Evolutionary conservation across 2,113 vertebrate species (phyloP).

Genomic region (Plestiodon gilberti): DNA sequence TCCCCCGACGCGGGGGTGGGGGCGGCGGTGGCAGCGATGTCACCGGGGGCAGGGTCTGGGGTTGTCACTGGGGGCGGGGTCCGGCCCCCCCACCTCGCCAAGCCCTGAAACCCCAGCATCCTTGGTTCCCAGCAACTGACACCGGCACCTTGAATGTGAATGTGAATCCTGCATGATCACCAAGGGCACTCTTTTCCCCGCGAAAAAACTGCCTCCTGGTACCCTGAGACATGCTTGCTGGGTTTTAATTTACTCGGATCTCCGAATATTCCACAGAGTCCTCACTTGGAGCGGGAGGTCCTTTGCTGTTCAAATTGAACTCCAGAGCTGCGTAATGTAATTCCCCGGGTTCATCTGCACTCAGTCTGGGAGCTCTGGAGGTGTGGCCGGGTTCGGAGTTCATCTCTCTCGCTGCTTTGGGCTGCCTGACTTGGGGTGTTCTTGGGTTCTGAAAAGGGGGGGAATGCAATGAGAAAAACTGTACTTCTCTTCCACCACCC

Average conservation of each 20-base stretch:
- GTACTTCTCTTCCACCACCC: too few relatives aligned
- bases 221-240: too few relatives aligned
- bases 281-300: fast-evolving
- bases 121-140: too few relatives aligned
- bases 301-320: background rate
- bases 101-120: too few relatives aligned
- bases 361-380: background rate
- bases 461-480: background rate
- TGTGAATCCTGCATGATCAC: too few relatives aligned
- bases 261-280: constrained; percentile 2
- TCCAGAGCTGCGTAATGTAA: background rate
- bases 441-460: background rate
- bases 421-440: too few relatives aligned
- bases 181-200: background rate
- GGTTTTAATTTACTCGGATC: background rate
- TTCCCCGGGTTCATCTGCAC: background rate
- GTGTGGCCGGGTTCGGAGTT: background rate
- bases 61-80: too few relatives aligned
- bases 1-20: too few relatives aligned
- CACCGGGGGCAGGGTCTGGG: background rate
- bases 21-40: too few relatives aligned
- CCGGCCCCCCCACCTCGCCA: too few relatives aligned
- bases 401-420: background rate
- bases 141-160: too few relatives aligned
- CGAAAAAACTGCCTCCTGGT: background rate